Evolutionary conservation across 1,140 invertebrate genomes (phyloP).

Genomic region (Holcopasites calliopsidis): DNA sequence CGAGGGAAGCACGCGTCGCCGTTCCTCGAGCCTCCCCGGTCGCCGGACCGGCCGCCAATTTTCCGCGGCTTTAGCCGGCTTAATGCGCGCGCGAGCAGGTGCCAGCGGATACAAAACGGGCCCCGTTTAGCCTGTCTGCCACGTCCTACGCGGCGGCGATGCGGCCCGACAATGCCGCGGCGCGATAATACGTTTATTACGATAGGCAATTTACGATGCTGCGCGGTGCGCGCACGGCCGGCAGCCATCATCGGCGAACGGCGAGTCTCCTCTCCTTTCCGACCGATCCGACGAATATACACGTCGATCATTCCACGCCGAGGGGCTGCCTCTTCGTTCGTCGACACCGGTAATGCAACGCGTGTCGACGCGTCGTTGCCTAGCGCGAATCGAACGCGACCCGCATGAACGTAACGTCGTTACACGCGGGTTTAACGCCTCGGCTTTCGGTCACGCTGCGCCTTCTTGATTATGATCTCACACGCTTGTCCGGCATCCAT

Average conservation of each 20-base stretch:
- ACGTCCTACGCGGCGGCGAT: conserved; percentile 44
- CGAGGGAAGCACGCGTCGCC: background rate
- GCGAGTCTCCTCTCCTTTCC: conserved; percentile 12
- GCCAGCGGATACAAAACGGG: conserved; percentile 62
- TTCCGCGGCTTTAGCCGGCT: conserved; percentile 35
- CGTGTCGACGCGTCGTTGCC: background rate
- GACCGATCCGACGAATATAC: background rate
- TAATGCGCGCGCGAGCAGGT: conserved; percentile 55
- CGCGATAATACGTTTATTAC: conserved; percentile 71
- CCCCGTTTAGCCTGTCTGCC: conserved; percentile 58
- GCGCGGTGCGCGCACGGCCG: background rate
- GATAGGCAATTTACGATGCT: conserved; percentile 66
- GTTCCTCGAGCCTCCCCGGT: background rate
- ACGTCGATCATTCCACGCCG: conserved; percentile 19
- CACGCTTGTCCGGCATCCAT: background rate
- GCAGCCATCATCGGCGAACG: background rate
- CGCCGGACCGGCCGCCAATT: conserved; percentile 38
- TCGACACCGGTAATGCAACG: conserved; percentile 4
- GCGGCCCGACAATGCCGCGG: conserved; percentile 27
- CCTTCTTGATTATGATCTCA: conserved; percentile 40
- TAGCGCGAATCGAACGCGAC: conserved; percentile 37
- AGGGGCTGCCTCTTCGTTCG: background rate
- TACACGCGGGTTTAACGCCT: conserved; percentile 64
- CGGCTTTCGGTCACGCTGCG: conserved; percentile 37
- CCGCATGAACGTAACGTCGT: conserved; percentile 58